Evolutionary conservation across 2,113 vertebrate species (phyloP), one percentile per base, ranked within the genome.

Genomic region (Gobio gobio): DNA sequence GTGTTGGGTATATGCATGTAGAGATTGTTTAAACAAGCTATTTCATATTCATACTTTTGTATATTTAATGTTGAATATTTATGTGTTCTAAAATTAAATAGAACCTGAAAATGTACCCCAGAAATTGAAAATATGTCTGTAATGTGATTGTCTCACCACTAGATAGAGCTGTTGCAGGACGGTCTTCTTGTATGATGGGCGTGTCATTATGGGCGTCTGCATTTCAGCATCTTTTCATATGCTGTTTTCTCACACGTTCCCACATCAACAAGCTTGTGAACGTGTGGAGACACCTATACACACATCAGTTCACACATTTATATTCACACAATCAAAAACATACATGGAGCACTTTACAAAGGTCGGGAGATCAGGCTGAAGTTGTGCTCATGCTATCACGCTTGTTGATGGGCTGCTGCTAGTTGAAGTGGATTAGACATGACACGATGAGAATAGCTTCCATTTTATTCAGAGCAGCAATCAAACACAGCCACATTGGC

Each of bases 391-490:
- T 8, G 4, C 22, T 79, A 63, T 63, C 36, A 43, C 2, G 58
- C 78, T 64, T 66, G 59, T 49, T 51, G 78, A 66, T 51, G 47
- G 66, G 20, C 26, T 70, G 26, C 49, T 72, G 76, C 59, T 64
- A 3, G 59, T 49, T 80, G 24, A 80, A 82, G 49, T 72, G 47
- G 80, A 82, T 72, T 24, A 68, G 49, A 82, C 45, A 70, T 68
- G 79, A 82, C 78, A 82, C 14, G 22, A 59, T 78, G 33, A 24
- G 56, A 81, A 81, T 72, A 40, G 33, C 29, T 82, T 72, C 49
- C 20, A 68, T 54, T 40, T 82, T 72, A 82, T 43, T 22, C 13
- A 72, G 64, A 58, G 47, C 7, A 56, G 29, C 26, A n/a, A 72
- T 72, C 47, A 40, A 54, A 40, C 63, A 70, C 49, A 14, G 49